These are phyloP conservation scores for Plestiodon gilberti DNA, from an alignment of 2,113 vertebrate species.

Conservation along the genomic window DNA sequence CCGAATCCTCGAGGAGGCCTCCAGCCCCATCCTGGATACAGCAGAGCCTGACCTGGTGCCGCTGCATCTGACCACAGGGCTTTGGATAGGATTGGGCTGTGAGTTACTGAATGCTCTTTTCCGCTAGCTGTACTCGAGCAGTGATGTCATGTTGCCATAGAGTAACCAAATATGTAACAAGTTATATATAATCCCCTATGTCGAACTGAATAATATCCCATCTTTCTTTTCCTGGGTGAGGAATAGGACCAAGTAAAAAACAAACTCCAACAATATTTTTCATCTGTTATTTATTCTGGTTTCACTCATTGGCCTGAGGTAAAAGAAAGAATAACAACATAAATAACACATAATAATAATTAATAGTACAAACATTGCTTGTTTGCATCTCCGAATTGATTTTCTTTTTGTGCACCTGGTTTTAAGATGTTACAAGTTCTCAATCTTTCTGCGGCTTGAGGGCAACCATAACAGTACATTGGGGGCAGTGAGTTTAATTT, in stretches of 20 bases:
- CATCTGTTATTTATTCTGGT: conserved; percentile 14
- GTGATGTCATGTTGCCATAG: background rate
- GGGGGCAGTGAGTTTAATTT: background rate
- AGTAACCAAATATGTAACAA: background rate
- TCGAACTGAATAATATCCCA: conserved; percentile 14
- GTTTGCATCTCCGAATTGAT: conserved; percentile 12
- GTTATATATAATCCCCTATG: background rate
- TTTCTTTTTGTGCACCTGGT: conserved; percentile 38
- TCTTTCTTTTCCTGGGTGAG: background rate
- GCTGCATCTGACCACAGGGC: too few species aligned
- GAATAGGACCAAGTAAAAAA: background rate
- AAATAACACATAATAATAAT: background rate
- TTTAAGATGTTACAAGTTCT: conserved; percentile 6
- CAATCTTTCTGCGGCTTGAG: conserved; percentile 15
- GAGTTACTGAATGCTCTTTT: conserved; percentile 28
- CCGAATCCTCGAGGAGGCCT: too few species aligned
- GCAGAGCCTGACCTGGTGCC: too few species aligned
- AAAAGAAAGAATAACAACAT: background rate
- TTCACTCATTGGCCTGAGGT: background rate
- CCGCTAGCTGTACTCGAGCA: conserved; percentile 23
- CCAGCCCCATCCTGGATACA: too few species aligned
- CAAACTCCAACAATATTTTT: background rate
- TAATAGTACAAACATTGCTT: background rate
- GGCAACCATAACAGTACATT: background rate
- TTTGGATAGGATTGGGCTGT: too few species aligned